phyloP scores from a whole-genome alignment of 2,888 invertebrate genomes.

The Hylaea fasciaria region DNA sequence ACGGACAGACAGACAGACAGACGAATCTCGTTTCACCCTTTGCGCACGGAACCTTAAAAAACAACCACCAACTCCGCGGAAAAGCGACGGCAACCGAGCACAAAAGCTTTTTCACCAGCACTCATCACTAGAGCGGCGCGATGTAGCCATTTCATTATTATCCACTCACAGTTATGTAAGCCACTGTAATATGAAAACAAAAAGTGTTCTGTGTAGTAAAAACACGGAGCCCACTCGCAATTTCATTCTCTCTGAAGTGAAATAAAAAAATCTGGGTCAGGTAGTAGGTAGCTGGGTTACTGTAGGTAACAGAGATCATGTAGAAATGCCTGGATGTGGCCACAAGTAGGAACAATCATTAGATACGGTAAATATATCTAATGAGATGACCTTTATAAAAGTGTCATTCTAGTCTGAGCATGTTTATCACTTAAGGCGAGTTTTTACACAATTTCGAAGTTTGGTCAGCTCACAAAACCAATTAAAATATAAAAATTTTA shows the following conservation, averaged over 20 bases:
- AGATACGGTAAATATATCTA: too few species aligned
- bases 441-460: too few species aligned
- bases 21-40: too few species aligned
- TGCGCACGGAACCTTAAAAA: too few species aligned
- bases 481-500: too few species aligned
- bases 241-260: constrained; percentile 77
- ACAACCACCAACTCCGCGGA: not conserved
- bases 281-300: constrained; percentile 58
- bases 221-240: constrained; percentile 69
- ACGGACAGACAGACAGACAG: too few species aligned
- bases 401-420: too few species aligned
- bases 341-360: too few species aligned
- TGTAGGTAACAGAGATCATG: constrained; percentile 48
- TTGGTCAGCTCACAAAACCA: too few species aligned
- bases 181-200: constrained; percentile 65
- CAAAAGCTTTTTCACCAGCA: constrained; percentile 15
- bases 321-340: constrained; percentile 51
- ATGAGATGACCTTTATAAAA: too few species aligned
- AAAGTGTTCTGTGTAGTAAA: constrained; percentile 63
- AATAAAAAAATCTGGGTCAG: constrained; percentile 82
- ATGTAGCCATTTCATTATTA: constrained; percentile 42
- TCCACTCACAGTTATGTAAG: constrained; percentile 40
- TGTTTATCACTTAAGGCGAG: too few species aligned
- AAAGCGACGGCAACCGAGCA: constrained; percentile 11
- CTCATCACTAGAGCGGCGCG: constrained; percentile 8